These are phyloP conservation scores for Drosophila pallidifrons DNA, from an alignment of 1,140 invertebrate genomes.

Conservation along the genomic window DNA sequence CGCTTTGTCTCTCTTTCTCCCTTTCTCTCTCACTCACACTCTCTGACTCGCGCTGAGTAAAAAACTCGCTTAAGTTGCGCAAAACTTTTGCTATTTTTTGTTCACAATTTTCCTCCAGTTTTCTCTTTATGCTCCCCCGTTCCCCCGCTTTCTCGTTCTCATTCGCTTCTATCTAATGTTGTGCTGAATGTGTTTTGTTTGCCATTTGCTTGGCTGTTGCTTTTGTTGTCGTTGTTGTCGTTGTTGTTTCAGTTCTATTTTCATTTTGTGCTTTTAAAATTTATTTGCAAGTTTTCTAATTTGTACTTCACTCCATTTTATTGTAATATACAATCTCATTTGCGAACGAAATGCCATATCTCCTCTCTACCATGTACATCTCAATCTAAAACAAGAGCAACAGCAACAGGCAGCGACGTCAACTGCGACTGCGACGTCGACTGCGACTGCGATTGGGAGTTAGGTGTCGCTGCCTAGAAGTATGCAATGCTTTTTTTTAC, in stretches of 20 bases:
- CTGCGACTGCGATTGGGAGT: background rate
- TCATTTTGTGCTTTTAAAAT: conserved; percentile 76
- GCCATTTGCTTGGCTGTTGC: conserved; percentile 69
- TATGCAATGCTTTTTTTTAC: conserved; percentile 68
- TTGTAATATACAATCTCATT: conserved; percentile 84
- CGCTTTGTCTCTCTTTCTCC: conserved; percentile 63
- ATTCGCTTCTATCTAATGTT: conserved; percentile 28
- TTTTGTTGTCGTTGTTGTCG: conserved; percentile 23
- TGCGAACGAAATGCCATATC: conserved; percentile 49
- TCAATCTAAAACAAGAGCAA: conserved; percentile 42
- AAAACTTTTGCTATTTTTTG: conserved; percentile 80
- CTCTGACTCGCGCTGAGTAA: conserved; percentile 7
- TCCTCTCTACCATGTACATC: conserved; percentile 24
- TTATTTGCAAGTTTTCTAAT: conserved; percentile 84
- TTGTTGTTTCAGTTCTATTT: conserved; percentile 44
- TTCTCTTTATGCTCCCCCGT: background rate
- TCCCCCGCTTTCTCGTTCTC: background rate
- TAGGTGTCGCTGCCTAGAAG: conserved; percentile 38
- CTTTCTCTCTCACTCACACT: no score
- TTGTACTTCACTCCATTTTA: conserved; percentile 84
- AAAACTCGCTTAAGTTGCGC: conserved; percentile 76
- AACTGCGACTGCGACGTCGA: background rate
- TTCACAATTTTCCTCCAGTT: conserved; percentile 26
- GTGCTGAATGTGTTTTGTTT: conserved; percentile 72
- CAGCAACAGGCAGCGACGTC: background rate